These are phyloP conservation scores for Potamarius usumacintae DNA, from an alignment of 2,113 vertebrate genomes.

Conservation along the genomic window DNA sequence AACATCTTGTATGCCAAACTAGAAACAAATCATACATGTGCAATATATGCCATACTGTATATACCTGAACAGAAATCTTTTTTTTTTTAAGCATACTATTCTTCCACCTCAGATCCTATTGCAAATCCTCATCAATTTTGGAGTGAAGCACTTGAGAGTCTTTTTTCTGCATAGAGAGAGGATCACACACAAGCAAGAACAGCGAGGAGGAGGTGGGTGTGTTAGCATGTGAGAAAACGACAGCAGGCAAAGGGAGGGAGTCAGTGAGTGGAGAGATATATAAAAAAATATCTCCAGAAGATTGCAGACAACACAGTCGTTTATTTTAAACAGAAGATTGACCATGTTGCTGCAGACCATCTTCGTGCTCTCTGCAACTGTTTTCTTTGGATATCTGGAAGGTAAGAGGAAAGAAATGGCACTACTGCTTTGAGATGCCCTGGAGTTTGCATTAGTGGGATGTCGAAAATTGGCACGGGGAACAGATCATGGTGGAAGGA, in stretches of 20 bases:
- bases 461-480: slow-evolving; percentile 26
- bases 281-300: slow-evolving; percentile 64
- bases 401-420: slow-evolving; percentile 68
- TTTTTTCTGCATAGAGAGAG: slow-evolving; percentile 26
- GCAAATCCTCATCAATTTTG: slow-evolving; percentile 7
- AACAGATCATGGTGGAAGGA: slow-evolving; percentile 35
- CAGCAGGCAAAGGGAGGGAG: slow-evolving; percentile 68
- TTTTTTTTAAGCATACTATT: background rate
- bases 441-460: slow-evolving; percentile 36
- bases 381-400: slow-evolving; percentile 73
- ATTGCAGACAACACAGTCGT: slow-evolving; percentile 70
- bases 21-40: background rate
- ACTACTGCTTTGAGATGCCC: slow-evolving; percentile 25
- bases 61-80: background rate
- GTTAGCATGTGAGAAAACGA: slow-evolving; percentile 53
- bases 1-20: background rate
- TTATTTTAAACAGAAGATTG: slow-evolving; percentile 68
- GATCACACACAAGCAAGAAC: slow-evolving; percentile 21
- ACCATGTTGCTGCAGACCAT: slow-evolving; percentile 76
- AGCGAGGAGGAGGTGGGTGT: slow-evolving; percentile 54
- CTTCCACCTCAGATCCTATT: background rate
- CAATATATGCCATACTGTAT: background rate
- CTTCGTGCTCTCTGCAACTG: slow-evolving; percentile 71
- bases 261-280: slow-evolving; percentile 57
- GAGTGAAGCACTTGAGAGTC: slow-evolving; percentile 5